These are phyloP conservation scores for Eudasyphora cyanicolor DNA, from an alignment of 2,888 invertebrate genomes.

Conservation along the genomic window DNA sequence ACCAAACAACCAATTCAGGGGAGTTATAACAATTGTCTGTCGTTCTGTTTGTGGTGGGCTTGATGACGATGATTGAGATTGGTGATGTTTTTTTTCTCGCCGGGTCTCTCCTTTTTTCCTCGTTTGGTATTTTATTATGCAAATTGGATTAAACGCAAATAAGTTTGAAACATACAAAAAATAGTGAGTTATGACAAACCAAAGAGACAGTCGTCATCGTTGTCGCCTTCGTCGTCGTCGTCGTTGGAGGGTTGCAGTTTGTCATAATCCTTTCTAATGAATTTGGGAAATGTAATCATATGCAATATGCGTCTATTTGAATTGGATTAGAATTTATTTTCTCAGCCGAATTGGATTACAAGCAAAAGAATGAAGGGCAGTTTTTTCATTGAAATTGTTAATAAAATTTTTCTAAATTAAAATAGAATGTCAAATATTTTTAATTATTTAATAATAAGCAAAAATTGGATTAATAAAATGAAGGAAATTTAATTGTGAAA, in stretches of 20 bases:
- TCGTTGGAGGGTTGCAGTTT: neutral
- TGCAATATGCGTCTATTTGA: constrained; percentile 46
- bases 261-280: constrained; percentile 20
- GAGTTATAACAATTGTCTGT: constrained; percentile 24
- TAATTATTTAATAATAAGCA: neutral
- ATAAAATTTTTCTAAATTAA: neutral
- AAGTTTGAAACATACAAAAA: constrained; percentile 56
- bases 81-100: constrained; percentile 35
- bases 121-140: constrained; percentile 60
- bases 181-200: constrained; percentile 62
- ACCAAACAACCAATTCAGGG: too few species aligned
- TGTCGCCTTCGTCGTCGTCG: too few species aligned
- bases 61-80: constrained; percentile 53
- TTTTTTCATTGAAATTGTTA: neutral
- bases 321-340: constrained; percentile 38
- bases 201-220: constrained; percentile 33
- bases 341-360: neutral
- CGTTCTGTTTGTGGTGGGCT: constrained; percentile 58
- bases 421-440: neutral
- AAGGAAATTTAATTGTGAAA: neutral
- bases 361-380: neutral
- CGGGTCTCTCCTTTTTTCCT: constrained; percentile 32
- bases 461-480: neutral
- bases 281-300: constrained; percentile 47
- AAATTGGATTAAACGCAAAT: constrained; percentile 66